Conservation (phyloP, 2,797 vertebrate genomes). For the Microctenopoma lineatum region DNA sequence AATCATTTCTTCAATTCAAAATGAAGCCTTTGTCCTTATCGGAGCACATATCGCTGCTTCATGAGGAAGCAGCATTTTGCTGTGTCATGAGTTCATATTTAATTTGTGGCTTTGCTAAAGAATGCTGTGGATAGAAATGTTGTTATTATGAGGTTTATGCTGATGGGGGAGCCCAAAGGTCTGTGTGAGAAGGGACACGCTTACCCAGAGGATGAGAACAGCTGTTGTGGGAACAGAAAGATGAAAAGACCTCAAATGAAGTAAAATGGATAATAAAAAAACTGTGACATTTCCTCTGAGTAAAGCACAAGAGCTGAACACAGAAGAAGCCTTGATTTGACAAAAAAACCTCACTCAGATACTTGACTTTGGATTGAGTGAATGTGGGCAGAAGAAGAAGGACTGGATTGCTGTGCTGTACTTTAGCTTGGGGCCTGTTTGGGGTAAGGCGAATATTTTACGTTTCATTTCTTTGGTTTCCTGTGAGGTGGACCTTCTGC, state of each 20-base stretch:
- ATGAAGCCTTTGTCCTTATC: constrained; percentile 6
- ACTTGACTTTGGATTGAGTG: constrained; percentile 49
- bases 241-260: constrained; percentile 25
- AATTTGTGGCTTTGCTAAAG: constrained; percentile 72
- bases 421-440: constrained; percentile 60
- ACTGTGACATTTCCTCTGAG: constrained; percentile 3
- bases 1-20: not conserved
- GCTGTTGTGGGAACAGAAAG: constrained; percentile 42
- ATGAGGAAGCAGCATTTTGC: constrained; percentile 34
- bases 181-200: constrained; percentile 39
- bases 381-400: constrained; percentile 22
- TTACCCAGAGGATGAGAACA: constrained; percentile 43
- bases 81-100: constrained; percentile 68
- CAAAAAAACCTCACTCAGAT: constrained; percentile 9
- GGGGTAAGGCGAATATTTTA: constrained; percentile 65
- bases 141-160: constrained; percentile 73
- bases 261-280: not conserved
- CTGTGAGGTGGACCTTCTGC: constrained; percentile 65
- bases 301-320: constrained; percentile 26
- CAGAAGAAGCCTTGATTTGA: constrained; percentile 31
- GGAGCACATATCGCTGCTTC: constrained; percentile 41
- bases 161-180: constrained; percentile 54
- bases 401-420: constrained; percentile 6
- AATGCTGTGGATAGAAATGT: constrained; percentile 72
- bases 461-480: constrained; percentile 72